Evolutionary conservation across 2,888 invertebrate species (phyloP), one percentile per base, ranked within the genome.

Genomic region (Stenoptilia bipunctidactyla): DNA sequence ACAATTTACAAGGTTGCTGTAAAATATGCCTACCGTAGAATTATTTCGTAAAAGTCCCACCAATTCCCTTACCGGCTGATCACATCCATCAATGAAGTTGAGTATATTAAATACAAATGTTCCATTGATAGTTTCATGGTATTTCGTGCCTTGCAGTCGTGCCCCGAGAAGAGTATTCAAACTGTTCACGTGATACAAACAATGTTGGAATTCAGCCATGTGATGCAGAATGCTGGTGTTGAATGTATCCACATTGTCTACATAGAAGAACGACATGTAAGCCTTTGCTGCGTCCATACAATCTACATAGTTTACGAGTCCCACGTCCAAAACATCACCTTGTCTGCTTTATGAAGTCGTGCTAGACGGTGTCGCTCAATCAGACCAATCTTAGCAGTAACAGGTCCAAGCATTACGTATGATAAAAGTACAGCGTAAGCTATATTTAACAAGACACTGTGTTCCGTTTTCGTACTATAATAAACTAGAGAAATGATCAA

Each of bases 131-230:
- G 54, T 45, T 9, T 49, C 43, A 15, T 53, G 45, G 37, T 53
- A 61, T 0, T 45, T 27, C 0, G 62, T 61, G 37, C 49, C 39
- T 10, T 46, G 43, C 1, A 52, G 37, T 6, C 37, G 38, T 27
- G 48, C 45, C 2, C 55, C 56, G 30, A 59, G 58, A n/a, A 64
- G 30, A 37, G 44, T 55, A 36, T 61, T 57, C 15, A 64, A 51
- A 47, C 58, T 56, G 44, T 64, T 64, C 49, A 64, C 52, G 42
- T 60, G 58, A 37, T 63, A 57, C 30, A 64, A 42, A 33, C 62
- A 60, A 46, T 64, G 62, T 39, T 56, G 53, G 14, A 62, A 63
- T 40, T 62, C 63, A 0, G 58, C 49, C n/a, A 63, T 42, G 25
- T 39, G 44, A 20, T 64, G 65, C 34, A 64, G 44, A 15, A 49